Conservation (phyloP, 2,888 invertebrate species). For the Neoaliturus tenellus region DNA sequence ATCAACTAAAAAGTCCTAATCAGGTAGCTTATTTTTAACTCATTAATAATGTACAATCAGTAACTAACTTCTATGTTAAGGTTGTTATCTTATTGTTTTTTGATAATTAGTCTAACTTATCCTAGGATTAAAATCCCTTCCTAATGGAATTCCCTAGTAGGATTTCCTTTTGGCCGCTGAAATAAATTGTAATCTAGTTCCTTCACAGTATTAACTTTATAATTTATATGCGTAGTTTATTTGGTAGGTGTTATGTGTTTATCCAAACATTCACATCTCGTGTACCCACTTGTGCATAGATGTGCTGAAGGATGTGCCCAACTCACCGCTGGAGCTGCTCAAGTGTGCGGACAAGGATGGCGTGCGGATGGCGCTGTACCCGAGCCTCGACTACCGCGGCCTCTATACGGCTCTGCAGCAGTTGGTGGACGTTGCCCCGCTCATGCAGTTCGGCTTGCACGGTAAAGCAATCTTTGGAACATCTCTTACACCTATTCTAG, state of each 20-base stretch:
- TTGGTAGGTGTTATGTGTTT: not conserved
- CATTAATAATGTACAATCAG: no score
- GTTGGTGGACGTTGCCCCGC: constrained; percentile 95
- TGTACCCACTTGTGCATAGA: constrained; percentile 75
- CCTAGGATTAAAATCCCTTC: no score
- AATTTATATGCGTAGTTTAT: not conserved
- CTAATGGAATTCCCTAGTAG: no score
- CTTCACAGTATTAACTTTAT: not conserved
- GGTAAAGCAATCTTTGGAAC: constrained; percentile 74
- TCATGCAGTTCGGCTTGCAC: constrained; percentile 91
- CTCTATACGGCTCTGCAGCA: constrained; percentile 94
- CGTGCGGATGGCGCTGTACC: constrained; percentile 93
- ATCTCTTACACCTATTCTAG: no score
- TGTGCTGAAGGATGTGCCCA: constrained; percentile 97
- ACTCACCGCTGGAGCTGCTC: constrained; percentile 94
- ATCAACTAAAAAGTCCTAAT: no score
- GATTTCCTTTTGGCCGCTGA: no score
- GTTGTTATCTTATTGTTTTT: no score
- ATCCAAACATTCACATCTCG: not conserved
- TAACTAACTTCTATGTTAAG: no score
- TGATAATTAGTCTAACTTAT: no score
- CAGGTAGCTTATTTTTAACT: no score
- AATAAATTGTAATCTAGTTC: no score
- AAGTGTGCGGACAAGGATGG: constrained; percentile 91
- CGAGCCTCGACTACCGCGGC: constrained; percentile 97